phyloP scores from a whole-genome alignment of 2,113 vertebrate genomes.

The Pandion haliaetus region DNA sequence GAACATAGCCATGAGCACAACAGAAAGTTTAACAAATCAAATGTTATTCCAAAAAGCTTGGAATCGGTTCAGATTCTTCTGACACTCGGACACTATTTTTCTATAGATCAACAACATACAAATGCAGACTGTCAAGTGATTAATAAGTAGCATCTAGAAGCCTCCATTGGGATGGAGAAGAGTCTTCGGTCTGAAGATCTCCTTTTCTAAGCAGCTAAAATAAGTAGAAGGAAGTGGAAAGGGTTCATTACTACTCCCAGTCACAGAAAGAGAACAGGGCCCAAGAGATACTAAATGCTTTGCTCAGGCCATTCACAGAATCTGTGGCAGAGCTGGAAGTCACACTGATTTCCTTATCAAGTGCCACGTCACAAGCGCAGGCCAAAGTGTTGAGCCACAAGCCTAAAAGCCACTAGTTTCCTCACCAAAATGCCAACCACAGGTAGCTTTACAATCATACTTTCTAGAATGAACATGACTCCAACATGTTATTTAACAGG shows the following conservation, averaged over 20 bases:
- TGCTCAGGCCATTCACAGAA: not conserved
- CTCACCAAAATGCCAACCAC: not conserved
- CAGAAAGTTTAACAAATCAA: not conserved
- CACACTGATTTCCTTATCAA: not conserved
- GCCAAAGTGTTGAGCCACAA: not conserved
- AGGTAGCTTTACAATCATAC: not conserved
- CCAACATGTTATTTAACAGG: not conserved
- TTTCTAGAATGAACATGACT: fast-evolving
- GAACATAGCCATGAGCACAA: not conserved
- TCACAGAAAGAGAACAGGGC: not conserved
- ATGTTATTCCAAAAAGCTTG: not conserved
- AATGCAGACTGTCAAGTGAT: not conserved
- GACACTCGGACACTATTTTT: not conserved
- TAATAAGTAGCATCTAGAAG: not conserved
- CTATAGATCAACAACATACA: not conserved
- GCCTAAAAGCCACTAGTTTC: not conserved
- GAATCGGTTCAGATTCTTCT: not conserved
- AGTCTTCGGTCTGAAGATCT: not conserved
- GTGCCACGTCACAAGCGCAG: not conserved
- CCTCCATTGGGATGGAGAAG: not conserved
- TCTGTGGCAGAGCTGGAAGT: not conserved
- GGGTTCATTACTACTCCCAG: not conserved
- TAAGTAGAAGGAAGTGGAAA: not conserved
- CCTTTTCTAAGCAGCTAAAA: not conserved
- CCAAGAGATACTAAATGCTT: not conserved